Evolutionary conservation across 2,113 vertebrate species (phyloP), one percentile per base, ranked within the genome.

Genomic region (Serilophus lunatus): DNA sequence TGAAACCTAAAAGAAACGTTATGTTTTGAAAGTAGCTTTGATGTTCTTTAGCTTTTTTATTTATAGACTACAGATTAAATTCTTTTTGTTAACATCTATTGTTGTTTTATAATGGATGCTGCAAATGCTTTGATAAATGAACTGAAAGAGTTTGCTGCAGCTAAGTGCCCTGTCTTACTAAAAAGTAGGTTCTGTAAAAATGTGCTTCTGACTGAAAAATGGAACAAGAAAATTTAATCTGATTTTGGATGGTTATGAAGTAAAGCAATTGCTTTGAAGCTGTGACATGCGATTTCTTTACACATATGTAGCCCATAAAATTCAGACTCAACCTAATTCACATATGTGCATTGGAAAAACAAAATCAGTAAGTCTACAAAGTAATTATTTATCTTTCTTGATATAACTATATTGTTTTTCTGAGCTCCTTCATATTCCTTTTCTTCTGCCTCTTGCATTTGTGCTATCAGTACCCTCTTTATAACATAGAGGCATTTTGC

Each of bases 31-130:
- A 83, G 76, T 22, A 71, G 65, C 92, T 96, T 97, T 95, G 94
- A 96, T 96, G 93, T 96, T 53, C 65, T 88, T 45, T 69, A 69
- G 80, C 56, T 92, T 94, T n/a, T 92, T 92, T 97, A 96, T 96
- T 97, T 97, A 93, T 92, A 94, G 88, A 86, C 78, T 64, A 96
- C 72, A 91, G 93, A 96, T 93, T 96, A 96, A 84, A 72, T 94
- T 93, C 77, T 88, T 93, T 96, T 94, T 94, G 90, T 95, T 97
- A 96, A 64, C 65, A 84, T 79, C 88, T 82, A 95, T 94, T 96
- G 88, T 95, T 81, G 86, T 68, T 92, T 96, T 61, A 96, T 86
- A 96, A 96, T 94, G 77, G 88, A 53, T 0, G 0, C 80, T 93
- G 90, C 45, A 78, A 93, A 87, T 65, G 74, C 90, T 96, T 96